A percentile compares a stretch with the other conserved stretches of the same genome.
phyloP scores from a whole-genome alignment of 2,113 vertebrate species.

The Bostrychus sinensis region DNA sequence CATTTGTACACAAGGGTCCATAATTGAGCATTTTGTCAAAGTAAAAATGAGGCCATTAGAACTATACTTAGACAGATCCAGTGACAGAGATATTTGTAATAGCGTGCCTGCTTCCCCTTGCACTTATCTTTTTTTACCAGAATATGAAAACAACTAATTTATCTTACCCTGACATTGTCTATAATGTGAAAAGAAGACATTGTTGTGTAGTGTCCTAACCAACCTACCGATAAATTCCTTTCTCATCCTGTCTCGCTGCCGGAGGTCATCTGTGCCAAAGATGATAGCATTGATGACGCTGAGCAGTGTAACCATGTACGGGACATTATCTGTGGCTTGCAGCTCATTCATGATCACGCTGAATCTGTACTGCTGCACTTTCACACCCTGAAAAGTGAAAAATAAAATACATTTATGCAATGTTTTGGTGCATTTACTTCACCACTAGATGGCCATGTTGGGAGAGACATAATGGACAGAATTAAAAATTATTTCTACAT shows the following conservation, averaged over 20 bases:
- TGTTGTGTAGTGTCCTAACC: neutral
- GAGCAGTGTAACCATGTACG: conserved; percentile 92
- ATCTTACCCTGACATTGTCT: conserved; percentile 18
- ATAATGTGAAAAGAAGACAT: neutral
- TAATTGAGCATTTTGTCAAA: conserved; percentile 35
- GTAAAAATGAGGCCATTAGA: conserved; percentile 55
- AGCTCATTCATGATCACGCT: conserved; percentile 94
- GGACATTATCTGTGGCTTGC: conserved; percentile 87
- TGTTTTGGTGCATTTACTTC: neutral
- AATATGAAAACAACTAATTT: conserved; percentile 11
- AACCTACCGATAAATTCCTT: conserved; percentile 92
- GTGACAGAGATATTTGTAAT: conserved; percentile 54
- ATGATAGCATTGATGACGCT: conserved; percentile 95
- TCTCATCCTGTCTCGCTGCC: conserved; percentile 86
- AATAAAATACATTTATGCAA: conserved; percentile 8
- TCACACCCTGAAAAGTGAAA: conserved; percentile 82
- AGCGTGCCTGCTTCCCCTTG: conserved; percentile 40
- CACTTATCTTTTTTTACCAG: conserved; percentile 18
- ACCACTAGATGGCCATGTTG: conserved; percentile 41
- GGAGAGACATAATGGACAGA: neutral
- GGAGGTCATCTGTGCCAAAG: conserved; percentile 88
- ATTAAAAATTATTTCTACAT: neutral
- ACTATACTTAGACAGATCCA: conserved; percentile 66
- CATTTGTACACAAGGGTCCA: conserved; percentile 17
- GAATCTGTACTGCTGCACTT: conserved; percentile 95